Evolutionary conservation across 2,888 invertebrate genomes (phyloP).

Genomic region (Nasonovia ribisnigri): DNA sequence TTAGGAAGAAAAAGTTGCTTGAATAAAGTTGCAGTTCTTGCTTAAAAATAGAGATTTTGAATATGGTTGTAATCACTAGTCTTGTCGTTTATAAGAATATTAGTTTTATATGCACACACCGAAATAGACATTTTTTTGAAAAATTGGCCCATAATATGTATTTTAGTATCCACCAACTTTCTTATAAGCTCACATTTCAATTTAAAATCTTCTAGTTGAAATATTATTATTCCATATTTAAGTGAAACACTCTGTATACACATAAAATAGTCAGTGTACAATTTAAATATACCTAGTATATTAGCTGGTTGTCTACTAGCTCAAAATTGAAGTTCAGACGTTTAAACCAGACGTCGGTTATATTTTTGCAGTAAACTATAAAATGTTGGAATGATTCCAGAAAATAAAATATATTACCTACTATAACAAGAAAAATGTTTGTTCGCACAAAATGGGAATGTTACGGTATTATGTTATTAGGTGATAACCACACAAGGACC

Average conservation of each 20-base stretch:
- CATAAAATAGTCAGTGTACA: neutral
- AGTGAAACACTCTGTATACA: neutral
- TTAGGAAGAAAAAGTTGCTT: neutral
- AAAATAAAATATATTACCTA: conserved; percentile 16
- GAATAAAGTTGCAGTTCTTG: too few species aligned
- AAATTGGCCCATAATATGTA: neutral
- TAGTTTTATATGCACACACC: neutral
- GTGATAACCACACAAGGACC: neutral
- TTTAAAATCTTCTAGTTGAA: neutral
- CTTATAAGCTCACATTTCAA: neutral
- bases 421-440: neutral
- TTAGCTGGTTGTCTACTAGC: neutral
- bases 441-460: neutral
- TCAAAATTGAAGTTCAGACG: neutral
- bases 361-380: neutral
- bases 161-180: neutral
- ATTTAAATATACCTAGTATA: neutral
- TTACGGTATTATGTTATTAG: neutral
- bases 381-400: neutral
- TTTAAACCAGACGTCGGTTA: neutral
- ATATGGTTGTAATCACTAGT: neutral
- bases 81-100: neutral
- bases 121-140: neutral
- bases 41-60: neutral
- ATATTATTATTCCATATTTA: neutral